Evolutionary conservation across 1,140 invertebrate genomes (phyloP).

Genomic region (Aphelenchoides avenae): DNA sequence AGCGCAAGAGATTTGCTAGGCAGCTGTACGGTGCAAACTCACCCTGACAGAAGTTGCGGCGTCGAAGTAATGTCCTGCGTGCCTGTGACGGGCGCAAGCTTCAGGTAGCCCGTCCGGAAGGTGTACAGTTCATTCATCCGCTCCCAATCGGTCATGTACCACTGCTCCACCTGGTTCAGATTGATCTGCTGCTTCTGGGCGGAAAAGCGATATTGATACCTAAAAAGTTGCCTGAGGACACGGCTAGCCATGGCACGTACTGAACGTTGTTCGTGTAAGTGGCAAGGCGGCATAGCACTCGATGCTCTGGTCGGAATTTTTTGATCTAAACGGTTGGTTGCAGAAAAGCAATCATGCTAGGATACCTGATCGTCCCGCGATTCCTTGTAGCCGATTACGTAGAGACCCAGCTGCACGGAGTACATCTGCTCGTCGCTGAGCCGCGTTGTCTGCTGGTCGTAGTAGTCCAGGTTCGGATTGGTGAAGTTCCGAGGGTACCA

Average conservation of each 20-base stretch:
- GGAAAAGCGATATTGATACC: constrained; percentile 51
- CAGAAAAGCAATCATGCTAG: constrained; percentile 8
- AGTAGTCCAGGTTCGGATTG: constrained; percentile 53
- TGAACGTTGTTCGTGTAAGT: constrained; percentile 23
- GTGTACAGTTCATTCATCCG: constrained; percentile 54
- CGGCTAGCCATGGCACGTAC: too few species aligned
- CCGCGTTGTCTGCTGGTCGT: constrained; percentile 37
- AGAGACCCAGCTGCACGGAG: constrained; percentile 54
- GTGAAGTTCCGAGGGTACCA: constrained; percentile 59
- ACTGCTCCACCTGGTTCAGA: constrained; percentile 51
- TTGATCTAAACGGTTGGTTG: too few species aligned
- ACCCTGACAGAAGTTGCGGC: constrained; percentile 42
- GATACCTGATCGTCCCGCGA: constrained; percentile 52
- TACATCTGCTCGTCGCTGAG: constrained; percentile 54
- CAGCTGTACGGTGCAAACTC: not conserved
- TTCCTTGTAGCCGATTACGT: constrained; percentile 59
- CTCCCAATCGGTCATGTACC: constrained; percentile 58
- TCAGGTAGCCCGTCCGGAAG: constrained; percentile 57
- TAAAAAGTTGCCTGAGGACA: too few species aligned
- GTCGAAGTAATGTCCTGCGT: constrained; percentile 31
- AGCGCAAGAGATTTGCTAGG: not conserved
- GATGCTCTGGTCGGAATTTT: constrained; percentile 57
- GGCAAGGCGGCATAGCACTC: constrained; percentile 48
- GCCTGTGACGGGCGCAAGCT: constrained; percentile 44
- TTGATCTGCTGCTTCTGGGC: constrained; percentile 58